phyloP scores from a whole-genome alignment of 2,113 vertebrate genomes.

The Corythoichthys haematopterus region DNA sequence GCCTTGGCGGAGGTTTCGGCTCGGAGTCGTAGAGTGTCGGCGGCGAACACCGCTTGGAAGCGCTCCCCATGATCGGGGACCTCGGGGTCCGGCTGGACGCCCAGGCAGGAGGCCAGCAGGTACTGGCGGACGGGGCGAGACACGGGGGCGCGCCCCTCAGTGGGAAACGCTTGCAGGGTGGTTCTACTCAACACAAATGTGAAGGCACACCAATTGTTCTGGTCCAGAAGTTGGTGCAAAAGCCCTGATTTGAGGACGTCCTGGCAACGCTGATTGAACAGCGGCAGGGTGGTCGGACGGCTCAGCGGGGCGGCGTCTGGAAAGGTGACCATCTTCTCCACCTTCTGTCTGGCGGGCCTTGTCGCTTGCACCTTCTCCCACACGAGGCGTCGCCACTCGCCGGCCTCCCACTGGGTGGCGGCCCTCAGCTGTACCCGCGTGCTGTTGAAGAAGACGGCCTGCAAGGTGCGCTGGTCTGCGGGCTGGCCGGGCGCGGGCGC shows the following conservation, averaged over 20 bases:
- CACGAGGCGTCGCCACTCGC: conserved; percentile 89
- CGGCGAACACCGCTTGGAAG: conserved; percentile 86
- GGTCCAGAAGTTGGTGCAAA: conserved; percentile 81
- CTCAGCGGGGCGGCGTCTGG: conserved; percentile 42
- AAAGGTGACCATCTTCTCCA: conserved; percentile 31
- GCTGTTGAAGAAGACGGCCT: conserved; percentile 84
- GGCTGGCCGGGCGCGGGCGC: conserved; percentile 67
- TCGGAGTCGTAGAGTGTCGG: conserved; percentile 81
- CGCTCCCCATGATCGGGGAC: conserved; percentile 11
- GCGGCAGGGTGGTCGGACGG: conserved; percentile 74
- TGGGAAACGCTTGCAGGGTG: conserved; percentile 83
- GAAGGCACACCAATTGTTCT: conserved; percentile 91
- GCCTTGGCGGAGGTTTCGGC: conserved; percentile 81
- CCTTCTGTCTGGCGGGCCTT: conserved; percentile 55
- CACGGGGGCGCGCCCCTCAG: conserved; percentile 78
- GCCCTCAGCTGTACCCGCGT: conserved; percentile 85
- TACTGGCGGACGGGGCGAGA: conserved; percentile 81
- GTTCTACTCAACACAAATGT: conserved; percentile 85
- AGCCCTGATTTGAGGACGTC: conserved; percentile 84
- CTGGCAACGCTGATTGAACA: conserved; percentile 72
- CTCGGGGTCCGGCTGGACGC: conserved; percentile 64
- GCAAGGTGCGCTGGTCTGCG: conserved; percentile 80
- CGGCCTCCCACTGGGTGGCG: conserved; percentile 83
- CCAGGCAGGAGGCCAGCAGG: conserved; percentile 77
- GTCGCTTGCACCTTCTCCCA: conserved; percentile 80